Conservation (phyloP, 2,113 vertebrate genomes). For the Brachypteracias leptosomus region DNA sequence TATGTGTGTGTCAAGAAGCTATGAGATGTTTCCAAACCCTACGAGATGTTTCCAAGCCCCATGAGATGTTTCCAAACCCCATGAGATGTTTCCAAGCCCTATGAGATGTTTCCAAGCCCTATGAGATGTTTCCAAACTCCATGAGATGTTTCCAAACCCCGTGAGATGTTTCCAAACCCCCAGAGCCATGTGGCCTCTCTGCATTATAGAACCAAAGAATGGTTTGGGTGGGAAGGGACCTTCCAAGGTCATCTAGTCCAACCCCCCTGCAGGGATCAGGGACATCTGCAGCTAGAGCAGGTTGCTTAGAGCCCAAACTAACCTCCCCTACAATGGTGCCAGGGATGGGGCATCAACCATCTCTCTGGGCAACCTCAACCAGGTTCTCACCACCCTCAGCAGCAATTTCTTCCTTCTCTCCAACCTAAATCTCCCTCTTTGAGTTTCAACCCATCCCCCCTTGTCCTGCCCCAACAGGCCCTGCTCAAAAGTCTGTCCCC, state of each 20-base stretch:
- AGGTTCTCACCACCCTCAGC: accelerated
- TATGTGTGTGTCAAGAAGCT: accelerated
- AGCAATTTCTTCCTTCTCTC: accelerated
- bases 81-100: not conserved
- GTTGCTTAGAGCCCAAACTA: accelerated
- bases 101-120: not conserved
- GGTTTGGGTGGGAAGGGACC: not conserved
- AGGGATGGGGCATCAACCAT: not conserved
- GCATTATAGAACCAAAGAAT: not conserved
- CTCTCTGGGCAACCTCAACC: not conserved
- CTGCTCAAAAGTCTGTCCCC: not conserved
- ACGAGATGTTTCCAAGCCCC: not conserved
- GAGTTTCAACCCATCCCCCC: not conserved
- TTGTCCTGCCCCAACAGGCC: accelerated
- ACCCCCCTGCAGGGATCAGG: not conserved
- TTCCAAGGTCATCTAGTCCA: accelerated
- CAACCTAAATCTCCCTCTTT: not conserved
- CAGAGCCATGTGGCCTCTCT: not conserved
- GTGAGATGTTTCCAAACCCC: not conserved
- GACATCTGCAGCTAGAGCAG: accelerated
- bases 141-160: not conserved
- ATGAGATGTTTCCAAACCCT: not conserved
- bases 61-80: not conserved
- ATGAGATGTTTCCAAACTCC: not conserved
- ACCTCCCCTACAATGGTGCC: not conserved